Conservation (phyloP, 2,797 vertebrate species). For the Ibycter americanus region DNA sequence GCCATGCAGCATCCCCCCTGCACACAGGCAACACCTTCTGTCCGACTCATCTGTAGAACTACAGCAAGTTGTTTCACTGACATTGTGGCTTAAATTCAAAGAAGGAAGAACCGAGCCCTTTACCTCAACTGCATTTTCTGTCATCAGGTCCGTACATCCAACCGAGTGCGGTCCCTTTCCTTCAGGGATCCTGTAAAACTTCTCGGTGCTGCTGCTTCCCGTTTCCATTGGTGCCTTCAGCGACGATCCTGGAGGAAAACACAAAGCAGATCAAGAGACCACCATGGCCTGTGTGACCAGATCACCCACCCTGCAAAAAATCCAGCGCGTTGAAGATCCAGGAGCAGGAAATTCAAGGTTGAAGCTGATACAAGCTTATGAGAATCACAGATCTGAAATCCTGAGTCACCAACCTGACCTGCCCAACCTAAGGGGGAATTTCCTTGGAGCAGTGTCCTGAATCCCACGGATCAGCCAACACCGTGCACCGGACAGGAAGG, state of each 20-base stretch:
- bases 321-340: accelerated
- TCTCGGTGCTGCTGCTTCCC: conserved; percentile 71
- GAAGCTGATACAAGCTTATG: neutral
- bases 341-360: neutral
- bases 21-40: neutral
- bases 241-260: neutral
- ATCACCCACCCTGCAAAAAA: neutral
- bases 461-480: neutral
- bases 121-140: conserved; percentile 85
- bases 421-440: neutral
- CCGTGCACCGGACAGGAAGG: neutral
- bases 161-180: conserved; percentile 87
- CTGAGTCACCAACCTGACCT: neutral
- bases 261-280: neutral
- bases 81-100: neutral
- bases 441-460: neutral
- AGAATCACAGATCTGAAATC: neutral
- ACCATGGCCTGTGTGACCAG: neutral
- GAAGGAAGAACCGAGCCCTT: neutral
- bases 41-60: neutral
- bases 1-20: neutral
- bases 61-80: neutral
- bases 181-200: conserved; percentile 82
- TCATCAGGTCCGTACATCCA: conserved; percentile 94
- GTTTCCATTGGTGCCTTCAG: conserved; percentile 64